Evolutionary conservation across 1,140 invertebrate species (phyloP).

Genomic region (Cheumatopsyche charites): DNA sequence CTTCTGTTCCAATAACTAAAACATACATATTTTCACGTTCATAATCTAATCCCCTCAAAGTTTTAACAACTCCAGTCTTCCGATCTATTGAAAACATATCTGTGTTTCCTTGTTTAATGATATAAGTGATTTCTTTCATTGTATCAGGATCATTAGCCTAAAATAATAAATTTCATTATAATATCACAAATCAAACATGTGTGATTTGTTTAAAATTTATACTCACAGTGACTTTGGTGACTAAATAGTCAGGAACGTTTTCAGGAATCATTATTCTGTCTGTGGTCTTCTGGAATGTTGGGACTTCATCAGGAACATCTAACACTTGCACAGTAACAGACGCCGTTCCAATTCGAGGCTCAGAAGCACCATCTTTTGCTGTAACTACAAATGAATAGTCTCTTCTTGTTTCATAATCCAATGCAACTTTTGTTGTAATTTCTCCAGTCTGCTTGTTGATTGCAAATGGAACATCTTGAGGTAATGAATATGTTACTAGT

Average conservation of each 20-base stretch:
- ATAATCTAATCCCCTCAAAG: slow-evolving; percentile 76
- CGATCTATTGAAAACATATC: slow-evolving; percentile 84
- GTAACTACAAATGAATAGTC: slow-evolving; percentile 86
- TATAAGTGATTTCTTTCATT: slow-evolving; percentile 81
- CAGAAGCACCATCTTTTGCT: slow-evolving; percentile 84
- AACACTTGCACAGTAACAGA: slow-evolving; percentile 77
- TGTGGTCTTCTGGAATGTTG: slow-evolving; percentile 73
- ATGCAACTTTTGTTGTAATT: slow-evolving; percentile 73
- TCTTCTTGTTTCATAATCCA: slow-evolving; percentile 85
- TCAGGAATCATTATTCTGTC: slow-evolving; percentile 84
- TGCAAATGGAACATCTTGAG: slow-evolving; percentile 76
- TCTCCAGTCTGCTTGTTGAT: slow-evolving; percentile 81
- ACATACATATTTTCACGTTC: slow-evolving; percentile 76
- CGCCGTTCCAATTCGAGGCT: slow-evolving; percentile 84
- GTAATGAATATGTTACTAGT: slow-evolving; percentile 72
- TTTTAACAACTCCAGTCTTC: slow-evolving; percentile 77
- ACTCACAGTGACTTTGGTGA: slow-evolving; percentile 70
- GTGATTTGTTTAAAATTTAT: background rate
- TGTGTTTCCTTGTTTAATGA: slow-evolving; percentile 77
- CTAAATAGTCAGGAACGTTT: slow-evolving; percentile 76
- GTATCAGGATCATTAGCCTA: slow-evolving; percentile 77
- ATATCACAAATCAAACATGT: background rate
- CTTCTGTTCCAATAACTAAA: slow-evolving; percentile 79
- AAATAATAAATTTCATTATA: slow-evolving; percentile 24
- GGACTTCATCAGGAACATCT: slow-evolving; percentile 85